Percentiles rank a stretch among this genome's conserved stretches.
Evolutionary conservation across 2,797 vertebrate species (phyloP).

Genomic region (Pygocentrus nattereri): DNA sequence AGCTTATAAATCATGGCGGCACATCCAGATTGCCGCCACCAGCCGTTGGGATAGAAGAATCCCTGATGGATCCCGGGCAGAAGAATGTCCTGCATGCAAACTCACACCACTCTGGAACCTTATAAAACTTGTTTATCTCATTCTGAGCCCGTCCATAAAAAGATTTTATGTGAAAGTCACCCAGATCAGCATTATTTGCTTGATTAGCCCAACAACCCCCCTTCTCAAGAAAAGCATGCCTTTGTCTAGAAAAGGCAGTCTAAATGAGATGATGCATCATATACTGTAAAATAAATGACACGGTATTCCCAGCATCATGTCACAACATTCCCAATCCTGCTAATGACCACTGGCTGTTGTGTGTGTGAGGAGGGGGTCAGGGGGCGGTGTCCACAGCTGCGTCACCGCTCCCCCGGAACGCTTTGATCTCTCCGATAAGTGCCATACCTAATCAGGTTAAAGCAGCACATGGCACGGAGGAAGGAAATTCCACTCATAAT

Average conservation of each 20-base stretch:
- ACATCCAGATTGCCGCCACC: conserved; percentile 48
- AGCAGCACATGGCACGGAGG: conserved; percentile 78
- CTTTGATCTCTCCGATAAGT: conserved; percentile 85
- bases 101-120: conserved; percentile 32
- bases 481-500: conserved; percentile 82
- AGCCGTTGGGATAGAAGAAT: background rate
- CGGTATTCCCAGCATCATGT: conserved; percentile 27
- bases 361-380: conserved; percentile 39
- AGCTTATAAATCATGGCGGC: conserved; percentile 65
- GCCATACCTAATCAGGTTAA: conserved; percentile 87
- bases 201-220: conserved; percentile 46
- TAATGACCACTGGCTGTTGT: conserved; percentile 41
- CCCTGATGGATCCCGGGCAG: background rate
- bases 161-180: conserved; percentile 59
- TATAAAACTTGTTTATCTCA: conserved; percentile 72
- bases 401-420: conserved; percentile 67
- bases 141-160: conserved; percentile 63
- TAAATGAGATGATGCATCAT: conserved; percentile 8
- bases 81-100: background rate
- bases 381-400: conserved; percentile 66
- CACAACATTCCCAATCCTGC: conserved; percentile 23
- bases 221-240: background rate
- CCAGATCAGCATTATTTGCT: conserved; percentile 42
- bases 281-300: conserved; percentile 36
- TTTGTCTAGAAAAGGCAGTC: background rate